Conservation (phyloP, 2,113 vertebrate species). For the Aix galericulata region DNA sequence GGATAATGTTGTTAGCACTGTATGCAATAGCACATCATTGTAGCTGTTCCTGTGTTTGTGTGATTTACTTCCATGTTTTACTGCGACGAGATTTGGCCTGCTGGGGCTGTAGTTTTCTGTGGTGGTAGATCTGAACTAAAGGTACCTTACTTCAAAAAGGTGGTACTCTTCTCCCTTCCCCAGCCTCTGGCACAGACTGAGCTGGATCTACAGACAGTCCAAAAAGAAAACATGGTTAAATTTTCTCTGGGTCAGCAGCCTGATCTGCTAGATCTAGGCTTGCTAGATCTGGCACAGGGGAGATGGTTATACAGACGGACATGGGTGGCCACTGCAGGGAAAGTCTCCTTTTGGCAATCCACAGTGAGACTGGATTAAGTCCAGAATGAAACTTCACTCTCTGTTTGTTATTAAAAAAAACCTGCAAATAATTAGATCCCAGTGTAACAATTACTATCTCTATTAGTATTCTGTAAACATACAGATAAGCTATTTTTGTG, state of each 20-base stretch:
- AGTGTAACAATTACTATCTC: neutral
- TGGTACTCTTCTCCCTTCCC: neutral
- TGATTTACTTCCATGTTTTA: neutral
- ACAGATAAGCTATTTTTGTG: neutral
- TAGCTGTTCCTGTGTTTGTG: neutral
- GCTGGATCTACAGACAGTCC: neutral
- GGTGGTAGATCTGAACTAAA: neutral
- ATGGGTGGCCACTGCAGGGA: neutral
- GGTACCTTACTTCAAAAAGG: neutral
- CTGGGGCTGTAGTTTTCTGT: neutral
- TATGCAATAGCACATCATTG: constrained; percentile 14
- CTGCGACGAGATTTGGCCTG: neutral
- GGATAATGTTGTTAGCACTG: neutral
- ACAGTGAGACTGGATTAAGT: neutral
- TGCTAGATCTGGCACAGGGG: neutral
- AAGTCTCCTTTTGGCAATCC: neutral
- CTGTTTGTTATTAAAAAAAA: neutral
- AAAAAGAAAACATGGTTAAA: neutral
- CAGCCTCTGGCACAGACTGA: neutral
- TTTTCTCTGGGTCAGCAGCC: neutral
- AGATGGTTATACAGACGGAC: neutral
- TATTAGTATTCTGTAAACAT: neutral
- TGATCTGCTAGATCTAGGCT: neutral
- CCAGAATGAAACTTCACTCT: neutral
- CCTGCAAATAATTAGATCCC: neutral